Base-by-base conservation (phyloP, 2,888 invertebrate genomes). In the Agrilus cyanescens region DNA sequence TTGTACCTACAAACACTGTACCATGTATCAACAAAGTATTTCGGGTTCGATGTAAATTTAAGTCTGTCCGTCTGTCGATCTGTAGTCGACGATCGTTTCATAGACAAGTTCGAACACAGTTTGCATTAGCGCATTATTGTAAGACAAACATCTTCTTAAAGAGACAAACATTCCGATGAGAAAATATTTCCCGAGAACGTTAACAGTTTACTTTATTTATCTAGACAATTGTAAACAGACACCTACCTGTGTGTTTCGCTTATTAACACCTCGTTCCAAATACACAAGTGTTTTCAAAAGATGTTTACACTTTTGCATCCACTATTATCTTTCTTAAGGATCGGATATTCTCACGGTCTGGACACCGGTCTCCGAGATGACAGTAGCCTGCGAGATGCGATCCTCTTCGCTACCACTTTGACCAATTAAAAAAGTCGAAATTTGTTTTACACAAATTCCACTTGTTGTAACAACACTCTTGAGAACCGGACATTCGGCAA, bases 221-320 rank as follows among this genome's bases (percentile, higher is more conserved):
- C 49, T 45, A 50, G 47, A 46, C 45, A 45, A 47, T 46, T 46
- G 52, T 54, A 54, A 54, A 56, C 41, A 51, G 45, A 45, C 48
- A 50, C 50, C 30, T 50, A 45, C 53, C 50, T 52, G 53, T 52
- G 50, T 52, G 48, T 47, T 47, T 50, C 48, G 47, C 53, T 55
- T 50, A 54, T 56, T 57, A 57, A 52, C 58, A 57, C 57, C 57
- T 57, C 50, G 55, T 58, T 55, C 52, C 51, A 53, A 53, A 54
- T 55, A 51, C 52, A 53, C 48, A 53, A 53, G 54, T 52, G 51
- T 51, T 55, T 54, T 56, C 53, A 49, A 44, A 45, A 42, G 40
- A 43, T 46, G 40, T 47, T 45, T 44, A 38, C 44, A 45, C 42
- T 40, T 44, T 47, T 48, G 45, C 49, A 47, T 46, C 47, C 25